Conservation (phyloP, 2,113 vertebrate genomes). For the Mobula hypostoma region DNA sequence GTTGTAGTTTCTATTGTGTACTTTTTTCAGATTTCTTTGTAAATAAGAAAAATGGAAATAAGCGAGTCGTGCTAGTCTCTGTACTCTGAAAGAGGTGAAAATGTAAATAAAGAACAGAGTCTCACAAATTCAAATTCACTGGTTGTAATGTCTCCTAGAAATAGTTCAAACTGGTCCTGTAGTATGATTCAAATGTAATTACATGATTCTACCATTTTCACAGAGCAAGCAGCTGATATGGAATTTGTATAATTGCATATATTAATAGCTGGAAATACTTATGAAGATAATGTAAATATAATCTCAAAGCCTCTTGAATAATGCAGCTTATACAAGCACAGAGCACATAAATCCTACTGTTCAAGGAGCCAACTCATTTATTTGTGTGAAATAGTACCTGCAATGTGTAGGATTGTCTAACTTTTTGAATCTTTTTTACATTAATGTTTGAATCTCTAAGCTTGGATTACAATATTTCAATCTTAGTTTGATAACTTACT, state of each 20-base stretch:
- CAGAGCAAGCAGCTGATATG: background rate
- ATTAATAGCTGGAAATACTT: background rate
- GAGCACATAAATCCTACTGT: background rate
- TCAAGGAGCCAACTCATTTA: background rate
- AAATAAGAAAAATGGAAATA: background rate
- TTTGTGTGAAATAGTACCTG: background rate
- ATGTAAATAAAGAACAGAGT: background rate
- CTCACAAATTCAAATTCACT: conserved; percentile 4
- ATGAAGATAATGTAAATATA: conserved; percentile 16
- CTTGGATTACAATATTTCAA: background rate
- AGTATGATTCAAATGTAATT: background rate
- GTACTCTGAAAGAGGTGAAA: background rate
- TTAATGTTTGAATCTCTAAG: background rate
- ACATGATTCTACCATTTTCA: background rate
- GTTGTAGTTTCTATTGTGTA: background rate
- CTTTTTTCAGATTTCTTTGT: background rate
- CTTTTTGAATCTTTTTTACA: background rate
- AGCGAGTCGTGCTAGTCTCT: background rate
- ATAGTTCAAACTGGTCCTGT: conserved; percentile 3
- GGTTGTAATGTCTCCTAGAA: background rate
- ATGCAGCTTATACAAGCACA: background rate
- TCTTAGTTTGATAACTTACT: background rate
- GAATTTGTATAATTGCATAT: background rate
- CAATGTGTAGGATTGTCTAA: background rate
- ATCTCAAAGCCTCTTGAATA: background rate